Percentiles rank a stretch among this genome's conserved stretches.
Conservation (phyloP, 1,140 invertebrate species). For the Habropoda laboriosa region DNA sequence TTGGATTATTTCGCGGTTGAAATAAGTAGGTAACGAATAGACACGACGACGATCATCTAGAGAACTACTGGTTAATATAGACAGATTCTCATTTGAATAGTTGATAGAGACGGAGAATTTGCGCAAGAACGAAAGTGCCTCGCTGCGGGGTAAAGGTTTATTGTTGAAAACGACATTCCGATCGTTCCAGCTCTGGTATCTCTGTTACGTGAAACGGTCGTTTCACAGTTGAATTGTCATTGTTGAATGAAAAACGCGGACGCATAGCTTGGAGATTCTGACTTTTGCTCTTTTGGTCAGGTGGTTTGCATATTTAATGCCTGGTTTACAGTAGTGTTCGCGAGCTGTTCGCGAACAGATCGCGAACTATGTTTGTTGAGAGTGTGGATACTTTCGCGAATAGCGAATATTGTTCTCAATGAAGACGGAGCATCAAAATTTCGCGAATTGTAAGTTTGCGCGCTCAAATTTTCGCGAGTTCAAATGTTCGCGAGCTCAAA, state of each 20-base stretch:
- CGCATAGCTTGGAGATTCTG: not conserved
- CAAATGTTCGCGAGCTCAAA: too few species aligned
- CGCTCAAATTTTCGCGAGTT: too few species aligned
- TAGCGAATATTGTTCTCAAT: too few species aligned
- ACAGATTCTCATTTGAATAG: not conserved
- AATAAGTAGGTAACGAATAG: slow-evolving; percentile 2
- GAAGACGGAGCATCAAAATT: too few species aligned
- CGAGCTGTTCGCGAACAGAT: too few species aligned
- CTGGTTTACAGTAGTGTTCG: too few species aligned
- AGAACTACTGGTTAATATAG: not conserved
- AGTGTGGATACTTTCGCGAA: too few species aligned
- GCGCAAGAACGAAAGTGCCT: slow-evolving; percentile 29
- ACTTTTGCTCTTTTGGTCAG: not conserved
- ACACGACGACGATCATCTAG: not conserved
- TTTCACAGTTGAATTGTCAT: not conserved
- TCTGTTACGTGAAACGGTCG: not conserved
- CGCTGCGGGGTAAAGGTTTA: slow-evolving; percentile 16
- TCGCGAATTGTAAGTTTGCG: too few species aligned
- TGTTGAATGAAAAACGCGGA: not conserved
- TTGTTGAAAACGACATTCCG: slow-evolving; percentile 37
- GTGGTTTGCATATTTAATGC: too few species aligned
- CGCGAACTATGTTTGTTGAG: too few species aligned
- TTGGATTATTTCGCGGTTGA: slow-evolving; percentile 5
- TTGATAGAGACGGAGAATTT: slow-evolving; percentile 1
- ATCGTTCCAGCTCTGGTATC: slow-evolving; percentile 8